These are phyloP conservation scores for Trachymyrmex septentrionalis DNA, from an alignment of 1,140 invertebrate species.

Conservation along the genomic window DNA sequence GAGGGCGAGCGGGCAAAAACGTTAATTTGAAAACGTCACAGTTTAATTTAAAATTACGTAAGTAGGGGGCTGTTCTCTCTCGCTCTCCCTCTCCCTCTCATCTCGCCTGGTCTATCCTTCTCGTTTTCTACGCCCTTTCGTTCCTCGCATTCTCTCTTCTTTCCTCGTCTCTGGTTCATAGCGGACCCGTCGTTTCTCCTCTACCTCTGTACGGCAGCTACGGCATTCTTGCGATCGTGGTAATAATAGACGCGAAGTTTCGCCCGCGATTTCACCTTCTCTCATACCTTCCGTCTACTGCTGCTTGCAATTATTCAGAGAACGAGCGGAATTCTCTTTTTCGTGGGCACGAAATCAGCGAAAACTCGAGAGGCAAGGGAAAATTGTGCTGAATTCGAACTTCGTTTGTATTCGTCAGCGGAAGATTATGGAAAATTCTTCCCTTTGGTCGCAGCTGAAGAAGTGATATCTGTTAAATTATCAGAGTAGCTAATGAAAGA, in stretches of 20 bases:
- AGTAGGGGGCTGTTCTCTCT: slow-evolving; percentile 75
- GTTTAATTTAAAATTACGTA: slow-evolving; percentile 87
- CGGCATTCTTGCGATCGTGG: slow-evolving; percentile 73
- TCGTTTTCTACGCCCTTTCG: slow-evolving; percentile 64
- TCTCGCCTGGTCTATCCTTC: slow-evolving; percentile 30
- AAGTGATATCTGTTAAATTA: slow-evolving; percentile 32
- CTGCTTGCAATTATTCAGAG: slow-evolving; percentile 75
- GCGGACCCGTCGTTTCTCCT: slow-evolving; percentile 40
- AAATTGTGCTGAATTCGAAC: slow-evolving; percentile 63
- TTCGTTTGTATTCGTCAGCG: slow-evolving; percentile 41
- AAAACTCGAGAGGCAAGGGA: slow-evolving; percentile 46
- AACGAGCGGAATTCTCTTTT: slow-evolving; percentile 72
- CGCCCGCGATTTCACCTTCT: slow-evolving; percentile 69
- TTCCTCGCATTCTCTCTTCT: slow-evolving; percentile 50
- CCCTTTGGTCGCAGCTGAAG: background rate
- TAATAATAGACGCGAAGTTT: slow-evolving; percentile 78
- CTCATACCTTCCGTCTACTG: slow-evolving; percentile 55
- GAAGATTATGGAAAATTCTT: slow-evolving; percentile 55
- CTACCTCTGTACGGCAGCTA: slow-evolving; percentile 45
- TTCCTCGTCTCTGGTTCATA: slow-evolving; percentile 45
- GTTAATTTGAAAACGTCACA: slow-evolving; percentile 87
- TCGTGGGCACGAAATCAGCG: slow-evolving; percentile 53
- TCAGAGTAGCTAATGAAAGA: slow-evolving; percentile 23
- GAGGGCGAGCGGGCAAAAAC: slow-evolving; percentile 83
- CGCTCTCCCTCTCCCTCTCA: slow-evolving; percentile 47